Evolutionary conservation across 2,797 vertebrate species (phyloP), one percentile per base, ranked within the genome.

Genomic region (Ispidina lecontei): DNA sequence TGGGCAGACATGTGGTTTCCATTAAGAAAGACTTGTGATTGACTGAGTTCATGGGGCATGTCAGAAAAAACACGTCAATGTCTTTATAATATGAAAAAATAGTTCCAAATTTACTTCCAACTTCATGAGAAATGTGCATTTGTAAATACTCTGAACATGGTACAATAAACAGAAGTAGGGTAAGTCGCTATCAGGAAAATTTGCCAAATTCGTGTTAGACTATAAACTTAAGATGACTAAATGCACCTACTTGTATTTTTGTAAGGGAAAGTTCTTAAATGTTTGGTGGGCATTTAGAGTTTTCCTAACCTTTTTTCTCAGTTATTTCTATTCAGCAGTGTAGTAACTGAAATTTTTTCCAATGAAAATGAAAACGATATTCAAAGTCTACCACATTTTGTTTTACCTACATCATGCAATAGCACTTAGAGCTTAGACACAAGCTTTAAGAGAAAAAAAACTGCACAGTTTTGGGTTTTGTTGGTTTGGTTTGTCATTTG

Each of bases 1-100:
- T 98, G 97, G 97, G 98, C 96, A 98, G 96, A 97, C 98, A 98
- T 98, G 98, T 98, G 98, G 97, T 98, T 98, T 98, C 97, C 97
- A 98, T 98, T 98, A 98, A 97, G 97, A 97, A 97, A 94, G 96
- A 96, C 96, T 97, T 97, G 95, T 97, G 98, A 98, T 98, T 98
- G 98, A 98, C 97, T 96, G 97, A 97, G 97, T 97, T 98, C 97
- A 98, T 97, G 98, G 97, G 97, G 97, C 98, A 98, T 98, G 98
- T 98, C 97, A 98, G 96, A 97, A 97, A 97, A 98, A 98, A 98
- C 97, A 97, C 97, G 98, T 97, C 97, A 97, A 92, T 95, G 97
- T 98, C 97, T 97, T 96, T 94, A 97, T 94, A 96, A 93, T 95
- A 95, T 93, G 89, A 93, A 97, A 96, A 97, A 97, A 96, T 95